phyloP scores from a whole-genome alignment of 2,113 vertebrate genomes.

The Apaloderma vittatum region DNA sequence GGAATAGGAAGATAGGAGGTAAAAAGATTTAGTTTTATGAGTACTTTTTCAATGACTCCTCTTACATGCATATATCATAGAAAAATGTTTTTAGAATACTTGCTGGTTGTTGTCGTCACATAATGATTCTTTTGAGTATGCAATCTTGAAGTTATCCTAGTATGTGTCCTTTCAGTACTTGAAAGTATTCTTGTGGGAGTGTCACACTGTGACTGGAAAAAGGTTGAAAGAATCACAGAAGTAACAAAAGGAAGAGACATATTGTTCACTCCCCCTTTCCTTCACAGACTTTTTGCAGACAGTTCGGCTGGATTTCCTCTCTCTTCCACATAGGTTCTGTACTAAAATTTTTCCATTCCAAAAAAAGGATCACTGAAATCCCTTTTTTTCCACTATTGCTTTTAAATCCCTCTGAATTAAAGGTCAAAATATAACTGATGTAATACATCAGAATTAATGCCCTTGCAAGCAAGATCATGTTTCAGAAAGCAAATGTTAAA shows the following conservation, averaged over 20 bases:
- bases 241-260: neutral
- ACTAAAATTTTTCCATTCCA: neutral
- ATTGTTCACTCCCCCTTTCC: neutral
- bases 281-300: neutral
- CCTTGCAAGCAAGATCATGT: neutral
- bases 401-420: neutral
- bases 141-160: neutral
- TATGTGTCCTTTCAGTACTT: neutral
- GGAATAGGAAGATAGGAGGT: neutral
- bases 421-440: neutral
- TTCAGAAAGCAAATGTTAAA: neutral
- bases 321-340: neutral
- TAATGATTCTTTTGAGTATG: neutral
- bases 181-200: neutral
- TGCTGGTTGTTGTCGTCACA: neutral
- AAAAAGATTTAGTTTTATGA: neutral
- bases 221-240: neutral
- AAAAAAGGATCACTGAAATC: neutral
- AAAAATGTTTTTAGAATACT: neutral
- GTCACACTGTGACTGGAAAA: neutral
- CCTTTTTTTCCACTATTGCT: neutral
- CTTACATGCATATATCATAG: neutral
- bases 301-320: neutral
- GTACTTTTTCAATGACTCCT: neutral
- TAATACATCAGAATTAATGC: neutral